Base-by-base conservation (phyloP, 1,140 invertebrate species). In the Habropoda laboriosa region DNA sequence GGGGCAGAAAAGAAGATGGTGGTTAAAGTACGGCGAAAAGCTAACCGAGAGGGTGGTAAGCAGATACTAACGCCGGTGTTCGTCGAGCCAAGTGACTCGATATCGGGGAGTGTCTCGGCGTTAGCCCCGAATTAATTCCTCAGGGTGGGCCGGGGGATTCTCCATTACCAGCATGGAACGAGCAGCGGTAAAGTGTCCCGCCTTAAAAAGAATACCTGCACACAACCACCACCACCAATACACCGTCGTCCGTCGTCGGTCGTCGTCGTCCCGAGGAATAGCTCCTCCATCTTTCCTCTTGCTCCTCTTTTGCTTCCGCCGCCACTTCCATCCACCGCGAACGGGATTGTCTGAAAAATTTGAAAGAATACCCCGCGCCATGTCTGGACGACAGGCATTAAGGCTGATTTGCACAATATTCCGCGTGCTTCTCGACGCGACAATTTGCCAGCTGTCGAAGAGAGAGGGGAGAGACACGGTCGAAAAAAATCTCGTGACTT, bases 71-170 rank as follows among this genome's bases (percentile, higher is more conserved):
- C 82, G 77, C 55, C 72, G 71, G 67, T n/a, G n/a, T 45, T 40
- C 47, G 70, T 30, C 68, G 58, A 78, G 45, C 42, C 42, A 71
- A 80, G 83, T 74, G 83, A 85, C 82, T 85, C 82, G 82, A 84
- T 85, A 85, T 85, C 82, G 78, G 82, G 78, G 76, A 76, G 68
- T 76, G 72, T 80, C 68, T 68, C 68, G 77, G 84, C 64, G 81
- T 86, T 86, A 86, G 85, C 84, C 72, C 81, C 80, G 77, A 86
- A 86, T 86, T 86, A 86, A 86, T 86, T 86, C 73, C 61, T 86
- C 42, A 71, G 57, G 45, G 80, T n/a, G 60, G n/a, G 76, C 66
- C 47, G 18, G 74, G 78, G 74, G 67, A 74, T 78, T 81, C 85
- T 81, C 86, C 86, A 86, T 86, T 86, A 86, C 85, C 84, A 80